Conservation (phyloP, 2,113 vertebrate species). For the Rana temporaria region DNA sequence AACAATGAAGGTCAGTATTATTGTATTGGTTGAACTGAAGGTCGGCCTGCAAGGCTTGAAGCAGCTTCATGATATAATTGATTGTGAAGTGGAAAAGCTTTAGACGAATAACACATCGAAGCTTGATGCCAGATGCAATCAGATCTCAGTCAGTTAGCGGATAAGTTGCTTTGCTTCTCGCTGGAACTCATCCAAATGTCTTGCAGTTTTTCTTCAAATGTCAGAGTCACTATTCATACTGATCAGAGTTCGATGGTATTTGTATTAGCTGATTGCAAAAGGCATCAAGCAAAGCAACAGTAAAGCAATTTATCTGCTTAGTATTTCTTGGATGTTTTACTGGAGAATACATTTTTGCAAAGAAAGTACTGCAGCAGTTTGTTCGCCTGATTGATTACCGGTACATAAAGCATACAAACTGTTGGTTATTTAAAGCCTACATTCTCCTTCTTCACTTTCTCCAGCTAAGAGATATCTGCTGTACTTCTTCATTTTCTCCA, state of each 20-base stretch:
- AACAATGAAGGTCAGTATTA: slow-evolving; percentile 54
- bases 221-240: slow-evolving; percentile 46
- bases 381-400: neutral
- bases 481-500: no score
- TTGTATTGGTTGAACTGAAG: slow-evolving; percentile 47
- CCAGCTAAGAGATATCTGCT: no score
- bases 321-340: neutral
- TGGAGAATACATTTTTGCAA: neutral
- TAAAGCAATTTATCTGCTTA: slow-evolving; percentile 32
- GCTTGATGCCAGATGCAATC: slow-evolving; percentile 56
- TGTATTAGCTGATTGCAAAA: slow-evolving; percentile 45
- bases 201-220: slow-evolving; percentile 48
- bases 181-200: slow-evolving; percentile 39
- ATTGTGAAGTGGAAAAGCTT: slow-evolving; percentile 57
- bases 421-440: no score
- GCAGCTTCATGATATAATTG: slow-evolving; percentile 55
- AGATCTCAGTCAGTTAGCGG: slow-evolving; percentile 49
- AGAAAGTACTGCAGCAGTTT: slow-evolving; percentile 7
- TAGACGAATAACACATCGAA: slow-evolving; percentile 55
- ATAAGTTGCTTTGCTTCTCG: slow-evolving; percentile 45
- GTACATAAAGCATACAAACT: neutral
- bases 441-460: no score
- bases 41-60: slow-evolving; percentile 39
- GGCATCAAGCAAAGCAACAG: neutral
- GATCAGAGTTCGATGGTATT: slow-evolving; percentile 38